A percentile compares a stretch with the other conserved stretches of the same genome.
phyloP scores from a whole-genome alignment of 1,140 invertebrate species.

The Hyles vespertilio region DNA sequence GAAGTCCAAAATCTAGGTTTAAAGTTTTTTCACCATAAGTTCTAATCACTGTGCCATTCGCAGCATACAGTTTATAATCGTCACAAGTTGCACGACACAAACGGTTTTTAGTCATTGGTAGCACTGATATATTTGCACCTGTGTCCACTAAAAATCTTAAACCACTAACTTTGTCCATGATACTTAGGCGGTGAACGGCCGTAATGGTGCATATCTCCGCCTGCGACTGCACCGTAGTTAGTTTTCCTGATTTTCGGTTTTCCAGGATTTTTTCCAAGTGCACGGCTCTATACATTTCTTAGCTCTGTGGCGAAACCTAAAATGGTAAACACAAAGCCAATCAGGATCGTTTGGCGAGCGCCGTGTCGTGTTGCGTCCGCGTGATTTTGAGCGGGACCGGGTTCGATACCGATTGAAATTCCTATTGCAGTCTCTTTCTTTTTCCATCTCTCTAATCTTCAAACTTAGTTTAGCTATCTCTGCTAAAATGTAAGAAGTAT shows the following conservation, averaged over 20 bases:
- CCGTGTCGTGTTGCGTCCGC: neutral
- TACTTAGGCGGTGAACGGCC: conserved; percentile 21
- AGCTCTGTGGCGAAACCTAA: conserved; percentile 7
- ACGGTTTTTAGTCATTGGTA: conserved; percentile 17
- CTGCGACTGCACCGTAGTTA: conserved; percentile 13
- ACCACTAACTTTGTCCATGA: conserved; percentile 22
- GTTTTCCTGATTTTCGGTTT: conserved; percentile 13
- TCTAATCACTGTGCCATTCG: conserved; percentile 32
- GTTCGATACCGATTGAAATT: too few species aligned
- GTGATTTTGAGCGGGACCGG: too few species aligned
- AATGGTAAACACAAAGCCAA: conserved; percentile 16
- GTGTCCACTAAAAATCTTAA: conserved; percentile 36
- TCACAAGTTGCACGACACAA: neutral
- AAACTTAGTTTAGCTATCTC: neutral
- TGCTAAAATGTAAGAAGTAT: neutral
- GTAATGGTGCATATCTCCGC: neutral
- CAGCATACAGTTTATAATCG: conserved; percentile 27
- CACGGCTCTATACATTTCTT: conserved; percentile 9
- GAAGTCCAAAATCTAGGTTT: conserved; percentile 31
- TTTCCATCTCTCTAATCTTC: neutral
- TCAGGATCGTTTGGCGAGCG: conserved; percentile 9
- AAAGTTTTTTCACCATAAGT: conserved; percentile 43
- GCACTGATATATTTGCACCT: conserved; percentile 40
- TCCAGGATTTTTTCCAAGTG: neutral
- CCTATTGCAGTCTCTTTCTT: too few species aligned